A percentile compares a stretch with the other conserved stretches of the same genome.
These are phyloP conservation scores for Phalacrocorax carbo DNA, from an alignment of 2,113 vertebrate genomes.

Conservation along the genomic window DNA sequence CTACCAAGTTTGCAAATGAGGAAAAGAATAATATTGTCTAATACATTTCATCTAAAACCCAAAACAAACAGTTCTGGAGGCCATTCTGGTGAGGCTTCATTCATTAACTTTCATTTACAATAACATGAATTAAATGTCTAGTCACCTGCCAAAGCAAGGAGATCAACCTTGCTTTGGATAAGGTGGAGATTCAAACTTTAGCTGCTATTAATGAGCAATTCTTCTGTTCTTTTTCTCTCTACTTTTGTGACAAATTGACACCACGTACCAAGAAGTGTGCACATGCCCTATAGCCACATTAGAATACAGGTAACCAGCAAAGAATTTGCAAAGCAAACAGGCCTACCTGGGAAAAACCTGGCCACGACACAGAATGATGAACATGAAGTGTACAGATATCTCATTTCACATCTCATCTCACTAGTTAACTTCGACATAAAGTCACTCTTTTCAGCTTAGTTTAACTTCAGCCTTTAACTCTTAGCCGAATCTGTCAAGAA, in stretches of 20 bases:
- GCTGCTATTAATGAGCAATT: not conserved
- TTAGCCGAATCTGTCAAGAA: not conserved
- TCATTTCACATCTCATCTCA: not conserved
- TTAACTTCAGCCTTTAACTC: not conserved
- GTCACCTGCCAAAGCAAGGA: not conserved
- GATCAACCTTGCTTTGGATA: not conserved
- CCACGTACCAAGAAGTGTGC: not conserved
- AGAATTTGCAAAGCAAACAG: not conserved
- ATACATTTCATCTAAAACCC: not conserved
- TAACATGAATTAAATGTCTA: not conserved
- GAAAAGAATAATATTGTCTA: not conserved
- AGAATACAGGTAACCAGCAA: not conserved
- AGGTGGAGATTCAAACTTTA: not conserved
- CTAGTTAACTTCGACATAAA: not conserved
- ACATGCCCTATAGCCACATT: not conserved
- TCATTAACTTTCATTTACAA: not conserved
- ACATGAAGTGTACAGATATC: not conserved
- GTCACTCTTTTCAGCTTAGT: not conserved
- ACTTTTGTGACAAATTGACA: not conserved
- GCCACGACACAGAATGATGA: not conserved
- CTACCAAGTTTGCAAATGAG: slow-evolving; percentile 10
- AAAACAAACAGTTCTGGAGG: not conserved
- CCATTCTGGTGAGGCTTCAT: not conserved
- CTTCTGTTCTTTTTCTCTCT: not conserved
- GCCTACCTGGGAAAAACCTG: not conserved